phyloP scores from a whole-genome alignment of 1,140 invertebrate species.

The Zaprionus inermis region DNA sequence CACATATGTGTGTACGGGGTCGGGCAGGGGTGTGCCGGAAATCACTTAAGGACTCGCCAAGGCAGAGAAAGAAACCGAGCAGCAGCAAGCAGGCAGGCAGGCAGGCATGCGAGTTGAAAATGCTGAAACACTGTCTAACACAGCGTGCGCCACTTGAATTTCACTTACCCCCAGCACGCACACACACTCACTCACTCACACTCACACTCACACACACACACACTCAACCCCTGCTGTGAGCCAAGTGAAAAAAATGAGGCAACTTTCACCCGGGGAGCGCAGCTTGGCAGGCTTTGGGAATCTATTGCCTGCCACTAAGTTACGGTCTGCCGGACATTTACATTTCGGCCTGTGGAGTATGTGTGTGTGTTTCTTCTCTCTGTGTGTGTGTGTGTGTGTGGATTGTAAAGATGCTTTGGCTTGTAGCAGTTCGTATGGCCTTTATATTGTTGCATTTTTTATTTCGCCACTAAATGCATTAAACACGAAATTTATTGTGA shows the following conservation, averaged over 20 bases:
- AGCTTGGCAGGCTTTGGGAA: conserved; percentile 53
- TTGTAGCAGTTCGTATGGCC: conserved; percentile 14
- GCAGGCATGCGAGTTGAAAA: conserved; percentile 51
- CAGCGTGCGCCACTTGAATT: conserved; percentile 77
- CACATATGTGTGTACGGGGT: conserved; percentile 3
- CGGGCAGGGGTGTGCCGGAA: conserved; percentile 40
- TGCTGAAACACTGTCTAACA: conserved; percentile 76
- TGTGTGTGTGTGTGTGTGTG: conserved; percentile 9
- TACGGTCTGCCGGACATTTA: conserved; percentile 82
- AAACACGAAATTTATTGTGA: conserved; percentile 78
- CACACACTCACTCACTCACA: conserved; percentile 15
- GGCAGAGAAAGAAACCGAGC: conserved; percentile 21
- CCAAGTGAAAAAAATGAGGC: conserved; percentile 61
- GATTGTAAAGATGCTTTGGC: background rate
- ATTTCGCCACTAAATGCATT: conserved; percentile 77
- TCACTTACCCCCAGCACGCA: conserved; percentile 64
- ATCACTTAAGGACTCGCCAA: conserved; percentile 68
- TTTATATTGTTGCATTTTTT: conserved; percentile 69
- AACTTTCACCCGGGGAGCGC: conserved; percentile 69
- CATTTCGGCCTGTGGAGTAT: conserved; percentile 60
- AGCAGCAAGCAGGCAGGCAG: conserved; percentile 26
- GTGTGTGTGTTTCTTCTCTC: background rate
- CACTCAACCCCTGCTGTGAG: conserved; percentile 20
- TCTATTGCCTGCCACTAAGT: conserved; percentile 82
- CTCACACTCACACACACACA: background rate